Percentiles rank a stretch among this genome's conserved stretches.
These are phyloP conservation scores for Sialis lutaria DNA, from an alignment of 2,888 invertebrate genomes.

Conservation along the genomic window DNA sequence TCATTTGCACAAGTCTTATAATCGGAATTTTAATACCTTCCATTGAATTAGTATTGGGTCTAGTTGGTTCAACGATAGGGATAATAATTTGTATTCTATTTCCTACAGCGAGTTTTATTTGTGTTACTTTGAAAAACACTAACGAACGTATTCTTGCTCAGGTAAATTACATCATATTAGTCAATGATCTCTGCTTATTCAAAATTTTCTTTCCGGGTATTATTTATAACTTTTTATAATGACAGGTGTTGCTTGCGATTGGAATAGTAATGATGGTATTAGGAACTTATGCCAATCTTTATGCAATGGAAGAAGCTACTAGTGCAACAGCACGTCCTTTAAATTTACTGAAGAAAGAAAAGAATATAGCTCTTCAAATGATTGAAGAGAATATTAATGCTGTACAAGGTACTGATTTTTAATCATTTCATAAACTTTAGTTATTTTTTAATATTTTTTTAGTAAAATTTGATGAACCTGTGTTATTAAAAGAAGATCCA, in stretches of 20 bases:
- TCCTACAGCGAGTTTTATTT: slow-evolving; percentile 78
- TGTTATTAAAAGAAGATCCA: slow-evolving; percentile 4
- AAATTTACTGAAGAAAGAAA: slow-evolving; percentile 3
- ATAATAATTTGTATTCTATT: slow-evolving; percentile 84
- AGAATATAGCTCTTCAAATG: slow-evolving; percentile 13
- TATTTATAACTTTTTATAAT: not conserved
- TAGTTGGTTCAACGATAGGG: slow-evolving; percentile 91
- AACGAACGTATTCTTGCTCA: slow-evolving; percentile 71
- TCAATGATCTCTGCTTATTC: not conserved
- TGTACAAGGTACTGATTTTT: not conserved
- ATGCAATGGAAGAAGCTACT: slow-evolving; percentile 45
- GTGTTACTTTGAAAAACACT: slow-evolving; percentile 66
- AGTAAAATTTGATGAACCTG: not conserved
- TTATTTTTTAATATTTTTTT: not conserved
- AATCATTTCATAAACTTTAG: not conserved
- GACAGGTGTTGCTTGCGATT: slow-evolving; percentile 53
- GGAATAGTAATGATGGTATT: slow-evolving; percentile 79
- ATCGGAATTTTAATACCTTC: slow-evolving; percentile 82
- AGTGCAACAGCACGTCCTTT: slow-evolving; percentile 19
- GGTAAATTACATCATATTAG: slow-evolving; percentile 25
- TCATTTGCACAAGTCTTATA: slow-evolving; percentile 57
- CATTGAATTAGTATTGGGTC: slow-evolving; percentile 82
- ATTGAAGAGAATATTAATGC: slow-evolving; percentile 13
- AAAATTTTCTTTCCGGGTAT: not conserved
- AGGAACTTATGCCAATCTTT: slow-evolving; percentile 79